Base-by-base conservation (phyloP, 2,888 invertebrate genomes). In the Chaitophorus viminalis region DNA sequence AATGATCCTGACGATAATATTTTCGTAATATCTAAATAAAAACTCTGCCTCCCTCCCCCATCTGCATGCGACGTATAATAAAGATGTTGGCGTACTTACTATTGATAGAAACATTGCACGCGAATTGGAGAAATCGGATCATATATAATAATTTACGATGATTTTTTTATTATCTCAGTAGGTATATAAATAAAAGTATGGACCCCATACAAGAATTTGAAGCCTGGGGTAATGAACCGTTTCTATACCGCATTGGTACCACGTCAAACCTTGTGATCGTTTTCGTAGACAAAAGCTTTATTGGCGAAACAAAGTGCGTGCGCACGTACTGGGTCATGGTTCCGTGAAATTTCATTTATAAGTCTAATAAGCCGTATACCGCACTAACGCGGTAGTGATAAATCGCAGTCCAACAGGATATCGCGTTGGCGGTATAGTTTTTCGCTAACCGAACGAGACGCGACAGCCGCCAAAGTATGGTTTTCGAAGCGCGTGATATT, bases 291-390 rank as follows among this genome's bases (percentile, higher is more conserved):
- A 8, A 36, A n/a, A 79, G 36, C 60, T 36, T 60, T 60, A 65
- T 79, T n/a, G 36, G 36, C 33, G 60, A 17, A 17, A 36, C 60
- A 60, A n/a, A n/a, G 18, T 36, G 60, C 17, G 17, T 79, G 17
- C 46, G 46, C 8, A n/a, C n/a, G 46, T 21, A n/a, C 60, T 33
- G 52, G 77, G 25, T 33, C 33, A 25, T 3, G 78, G 33, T 60
- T 17, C 18, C 36, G 60, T 3, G 78, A 79, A 79, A 60, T 36
- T 65, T 79, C 78, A n/a, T 79, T 65, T 60, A n/a, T n/a, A n/a
- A 36, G 78, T 36, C n/a, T 78, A 60, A 78, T 78, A 36, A 78
- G n/a, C 18, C 60, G 60, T 14, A 70, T 29, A 70, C 29, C 31
- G 4, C 46, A 74, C 33, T 29, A 72, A 70, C 72, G 31, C 31